Evolutionary conservation across 2,113 vertebrate species (phyloP).

Genomic region (Takifugu bimaculatus): DNA sequence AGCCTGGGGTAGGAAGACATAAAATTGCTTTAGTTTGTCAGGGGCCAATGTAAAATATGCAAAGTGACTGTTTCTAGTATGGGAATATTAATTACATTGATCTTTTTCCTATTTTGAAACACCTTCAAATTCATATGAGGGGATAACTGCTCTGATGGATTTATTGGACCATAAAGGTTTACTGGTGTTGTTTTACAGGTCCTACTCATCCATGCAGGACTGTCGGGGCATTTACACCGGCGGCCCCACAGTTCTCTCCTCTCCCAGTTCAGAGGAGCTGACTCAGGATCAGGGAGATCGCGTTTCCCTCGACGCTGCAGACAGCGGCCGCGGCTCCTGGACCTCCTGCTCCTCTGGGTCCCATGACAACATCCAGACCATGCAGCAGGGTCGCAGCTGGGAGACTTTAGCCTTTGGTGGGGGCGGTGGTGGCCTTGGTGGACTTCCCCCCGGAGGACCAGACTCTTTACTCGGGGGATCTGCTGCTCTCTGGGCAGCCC

Average conservation of each 20-base stretch:
- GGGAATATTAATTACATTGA: too few relatives aligned
- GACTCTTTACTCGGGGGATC: conserved; percentile 76
- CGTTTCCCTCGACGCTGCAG: conserved; percentile 91
- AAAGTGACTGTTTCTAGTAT: too few relatives aligned
- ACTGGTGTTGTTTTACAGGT: conserved; percentile 61
- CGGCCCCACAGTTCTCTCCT: conserved; percentile 86
- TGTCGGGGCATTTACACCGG: conserved; percentile 85
- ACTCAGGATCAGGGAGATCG: conserved; percentile 96
- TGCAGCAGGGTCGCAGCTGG: conserved; percentile 96
- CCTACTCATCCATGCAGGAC: conserved; percentile 87
- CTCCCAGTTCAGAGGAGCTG: conserved; percentile 93
- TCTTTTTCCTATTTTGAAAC: too few relatives aligned
- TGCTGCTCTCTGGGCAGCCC: conserved; percentile 85
- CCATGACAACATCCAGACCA: conserved; percentile 97
- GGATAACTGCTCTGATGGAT: too few relatives aligned
- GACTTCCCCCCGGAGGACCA: conserved; percentile 77
- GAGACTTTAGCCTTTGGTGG: conserved; percentile 86
- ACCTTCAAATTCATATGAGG: too few relatives aligned
- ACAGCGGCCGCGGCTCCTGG: conserved; percentile 98
- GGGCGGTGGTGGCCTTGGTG: conserved; percentile 75
- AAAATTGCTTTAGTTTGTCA: neutral
- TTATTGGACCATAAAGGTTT: neutral
- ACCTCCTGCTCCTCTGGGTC: conserved; percentile 97
- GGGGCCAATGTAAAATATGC: too few relatives aligned
- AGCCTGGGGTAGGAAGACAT: conserved; percentile 83